Evolutionary conservation across 92 coral and sea anemone genomes (phyloP).

Genomic region (Blastomussa wellsi): DNA sequence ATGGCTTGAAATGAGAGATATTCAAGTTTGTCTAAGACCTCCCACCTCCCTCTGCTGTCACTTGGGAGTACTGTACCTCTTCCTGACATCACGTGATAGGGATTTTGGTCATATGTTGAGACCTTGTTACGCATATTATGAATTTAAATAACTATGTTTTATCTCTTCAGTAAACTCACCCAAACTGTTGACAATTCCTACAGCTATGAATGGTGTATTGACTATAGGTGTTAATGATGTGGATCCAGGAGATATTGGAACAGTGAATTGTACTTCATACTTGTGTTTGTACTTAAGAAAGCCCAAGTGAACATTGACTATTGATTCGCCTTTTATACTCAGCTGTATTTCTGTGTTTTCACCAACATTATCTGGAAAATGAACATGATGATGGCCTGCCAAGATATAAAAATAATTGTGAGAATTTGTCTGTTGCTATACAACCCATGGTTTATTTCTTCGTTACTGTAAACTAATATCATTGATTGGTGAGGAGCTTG

Average conservation of each 20-base stretch:
- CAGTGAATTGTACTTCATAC: constrained; percentile 74
- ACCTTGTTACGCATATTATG: too few species aligned
- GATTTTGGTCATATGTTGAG: too few species aligned
- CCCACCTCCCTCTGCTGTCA: too few species aligned
- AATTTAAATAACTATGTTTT: too few species aligned
- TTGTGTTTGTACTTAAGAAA: constrained; percentile 91
- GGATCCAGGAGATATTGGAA: constrained; percentile 72
- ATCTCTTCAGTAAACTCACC: constrained; percentile 11
- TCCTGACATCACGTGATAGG: too few species aligned
- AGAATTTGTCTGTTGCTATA: background rate
- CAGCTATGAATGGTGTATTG: constrained; percentile 49
- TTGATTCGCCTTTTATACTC: constrained; percentile 67
- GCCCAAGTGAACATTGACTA: constrained; percentile 86
- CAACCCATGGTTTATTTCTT: too few species aligned
- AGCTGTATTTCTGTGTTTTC: constrained; percentile 89
- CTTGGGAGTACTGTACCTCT: too few species aligned
- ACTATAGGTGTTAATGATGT: constrained; percentile 27
- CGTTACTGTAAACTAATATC: too few species aligned
- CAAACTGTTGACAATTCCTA: constrained; percentile 25
- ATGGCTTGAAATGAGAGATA: too few species aligned
- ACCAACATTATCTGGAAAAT: constrained; percentile 81
- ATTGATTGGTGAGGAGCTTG: too few species aligned
- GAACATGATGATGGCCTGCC: constrained; percentile 92
- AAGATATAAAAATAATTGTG: background rate
- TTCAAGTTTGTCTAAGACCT: too few species aligned